A percentile compares a stretch with the other conserved stretches of the same genome.
Evolutionary conservation across 2,113 vertebrate species (phyloP).

Genomic region (Bothrops jararaca): DNA sequence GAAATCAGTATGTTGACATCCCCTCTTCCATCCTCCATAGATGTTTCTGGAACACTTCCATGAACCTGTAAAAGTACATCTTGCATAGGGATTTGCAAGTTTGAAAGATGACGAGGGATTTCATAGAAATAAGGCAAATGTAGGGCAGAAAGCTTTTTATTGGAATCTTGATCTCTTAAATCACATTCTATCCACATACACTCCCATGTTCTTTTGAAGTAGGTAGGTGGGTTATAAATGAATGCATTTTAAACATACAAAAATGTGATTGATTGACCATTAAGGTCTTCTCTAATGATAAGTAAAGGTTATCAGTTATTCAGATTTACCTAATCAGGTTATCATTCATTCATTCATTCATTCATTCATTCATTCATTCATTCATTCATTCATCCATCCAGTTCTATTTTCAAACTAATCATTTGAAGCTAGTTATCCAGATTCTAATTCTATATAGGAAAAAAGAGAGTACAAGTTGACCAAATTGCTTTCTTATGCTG

Average conservation of each 20-base stretch:
- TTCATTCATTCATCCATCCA: neutral
- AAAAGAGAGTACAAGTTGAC: neutral
- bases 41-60: neutral
- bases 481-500: neutral
- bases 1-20: neutral
- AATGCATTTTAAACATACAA: neutral
- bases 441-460: neutral
- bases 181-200: neutral
- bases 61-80: neutral
- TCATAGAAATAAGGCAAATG: neutral
- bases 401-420: neutral
- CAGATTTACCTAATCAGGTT: neutral
- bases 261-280: neutral
- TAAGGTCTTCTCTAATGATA: neutral
- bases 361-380: neutral
- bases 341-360: neutral
- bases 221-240: neutral
- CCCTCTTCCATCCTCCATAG: neutral
- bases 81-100: neutral
- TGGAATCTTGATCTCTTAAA: neutral
- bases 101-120: neutral
- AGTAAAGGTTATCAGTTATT: neutral
- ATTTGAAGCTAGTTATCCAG: neutral
- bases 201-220: neutral
- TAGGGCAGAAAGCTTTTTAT: neutral